phyloP scores from a whole-genome alignment of 1,140 invertebrate genomes.

The Ericerus pela region DNA sequence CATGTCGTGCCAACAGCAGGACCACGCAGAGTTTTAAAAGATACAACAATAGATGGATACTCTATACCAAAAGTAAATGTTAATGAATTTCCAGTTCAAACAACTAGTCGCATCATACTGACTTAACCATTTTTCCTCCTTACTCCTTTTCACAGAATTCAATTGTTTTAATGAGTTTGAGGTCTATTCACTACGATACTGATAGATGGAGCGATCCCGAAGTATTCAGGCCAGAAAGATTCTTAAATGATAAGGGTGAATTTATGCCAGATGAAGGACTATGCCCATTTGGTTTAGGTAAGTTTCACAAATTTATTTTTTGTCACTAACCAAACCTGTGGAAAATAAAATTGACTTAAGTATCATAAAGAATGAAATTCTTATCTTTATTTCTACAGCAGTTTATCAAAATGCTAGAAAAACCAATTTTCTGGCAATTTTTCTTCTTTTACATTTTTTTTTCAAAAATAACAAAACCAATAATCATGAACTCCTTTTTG shows the following conservation, averaged over 20 bases:
- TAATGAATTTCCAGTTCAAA: not conserved
- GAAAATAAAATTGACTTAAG: not conserved
- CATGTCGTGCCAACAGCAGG: constrained; percentile 48
- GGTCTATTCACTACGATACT: constrained; percentile 45
- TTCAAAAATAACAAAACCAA: too few species aligned
- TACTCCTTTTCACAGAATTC: constrained; percentile 31
- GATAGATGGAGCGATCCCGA: constrained; percentile 48
- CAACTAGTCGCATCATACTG: too few species aligned
- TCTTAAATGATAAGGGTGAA: constrained; percentile 36
- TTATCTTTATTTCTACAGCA: not conserved
- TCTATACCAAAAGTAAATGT: constrained; percentile 41
- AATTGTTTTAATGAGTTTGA: constrained; percentile 44
- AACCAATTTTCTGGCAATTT: too few species aligned
- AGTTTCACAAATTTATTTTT: constrained; percentile 11
- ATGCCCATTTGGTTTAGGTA: constrained; percentile 53
- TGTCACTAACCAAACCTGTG: not conserved
- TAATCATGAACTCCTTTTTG: too few species aligned
- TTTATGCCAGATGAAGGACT: constrained; percentile 38
- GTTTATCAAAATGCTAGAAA: too few species aligned
- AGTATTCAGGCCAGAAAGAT: constrained; percentile 54
- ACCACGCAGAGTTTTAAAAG: constrained; percentile 42
- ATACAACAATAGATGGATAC: constrained; percentile 45
- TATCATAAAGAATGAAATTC: not conserved
- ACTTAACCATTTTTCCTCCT: too few species aligned
- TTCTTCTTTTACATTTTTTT: too few species aligned